Conservation (phyloP, 2,113 vertebrate species). For the Burhinus bistriatus region DNA sequence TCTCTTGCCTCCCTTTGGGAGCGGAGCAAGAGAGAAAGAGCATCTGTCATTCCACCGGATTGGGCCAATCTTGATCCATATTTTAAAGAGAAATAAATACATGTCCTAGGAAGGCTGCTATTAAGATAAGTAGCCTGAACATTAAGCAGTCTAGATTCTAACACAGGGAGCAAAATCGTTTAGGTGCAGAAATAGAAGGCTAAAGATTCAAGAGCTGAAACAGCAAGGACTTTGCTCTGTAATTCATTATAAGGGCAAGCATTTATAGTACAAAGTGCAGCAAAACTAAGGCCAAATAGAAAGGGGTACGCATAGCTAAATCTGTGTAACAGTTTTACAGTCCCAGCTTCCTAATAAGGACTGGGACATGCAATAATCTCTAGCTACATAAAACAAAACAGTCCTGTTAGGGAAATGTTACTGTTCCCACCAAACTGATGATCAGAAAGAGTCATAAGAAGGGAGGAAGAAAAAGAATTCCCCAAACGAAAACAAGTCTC, state of each 20-base stretch:
- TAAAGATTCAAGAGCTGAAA: not conserved
- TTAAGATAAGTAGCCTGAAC: not conserved
- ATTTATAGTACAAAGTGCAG: not conserved
- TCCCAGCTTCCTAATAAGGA: not conserved
- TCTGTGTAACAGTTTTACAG: not conserved
- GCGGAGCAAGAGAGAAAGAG: no score
- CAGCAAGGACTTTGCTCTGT: not conserved
- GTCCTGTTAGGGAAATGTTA: not conserved
- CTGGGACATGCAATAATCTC: not conserved
- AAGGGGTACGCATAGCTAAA: not conserved
- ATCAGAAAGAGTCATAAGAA: not conserved
- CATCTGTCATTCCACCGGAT: no score
- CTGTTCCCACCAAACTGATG: not conserved
- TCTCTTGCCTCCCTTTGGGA: no score
- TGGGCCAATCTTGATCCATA: no score
- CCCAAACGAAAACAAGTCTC: not conserved
- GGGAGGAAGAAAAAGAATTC: not conserved
- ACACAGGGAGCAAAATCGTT: not conserved
- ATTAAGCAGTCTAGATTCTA: not conserved
- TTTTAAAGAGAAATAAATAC: not conserved
- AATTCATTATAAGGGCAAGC: not conserved
- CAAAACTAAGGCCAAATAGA: not conserved
- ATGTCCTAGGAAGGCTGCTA: not conserved
- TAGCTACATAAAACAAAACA: not conserved
- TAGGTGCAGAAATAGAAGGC: not conserved